phyloP scores from a whole-genome alignment of 2,888 invertebrate genomes.

The Campaea margaritaria region DNA sequence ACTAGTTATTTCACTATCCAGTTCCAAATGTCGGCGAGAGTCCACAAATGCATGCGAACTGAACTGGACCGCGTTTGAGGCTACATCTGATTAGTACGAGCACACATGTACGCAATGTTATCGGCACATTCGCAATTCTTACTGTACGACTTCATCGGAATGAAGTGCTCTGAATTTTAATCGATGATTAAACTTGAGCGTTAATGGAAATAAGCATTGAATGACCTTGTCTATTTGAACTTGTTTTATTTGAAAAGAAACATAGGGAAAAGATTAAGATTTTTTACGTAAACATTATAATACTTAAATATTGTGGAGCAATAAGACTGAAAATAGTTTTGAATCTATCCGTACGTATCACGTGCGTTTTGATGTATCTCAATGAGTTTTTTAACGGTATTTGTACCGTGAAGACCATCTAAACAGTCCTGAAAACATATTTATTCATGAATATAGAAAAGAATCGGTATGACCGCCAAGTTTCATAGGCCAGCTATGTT shows the following conservation, averaged over 20 bases:
- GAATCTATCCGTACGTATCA: constrained; percentile 14
- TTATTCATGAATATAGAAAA: constrained; percentile 58
- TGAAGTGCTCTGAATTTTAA: too few relatives aligned
- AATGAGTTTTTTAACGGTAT: constrained; percentile 45
- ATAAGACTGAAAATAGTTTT: background rate
- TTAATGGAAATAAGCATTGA: too few relatives aligned
- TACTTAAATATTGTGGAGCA: too few relatives aligned
- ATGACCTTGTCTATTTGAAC: too few relatives aligned
- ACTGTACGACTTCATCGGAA: too few relatives aligned
- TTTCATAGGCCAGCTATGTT: constrained; percentile 71
- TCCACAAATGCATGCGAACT: constrained; percentile 26
- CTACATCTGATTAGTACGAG: background rate
- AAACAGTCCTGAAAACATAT: constrained; percentile 62
- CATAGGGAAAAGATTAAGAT: too few relatives aligned
- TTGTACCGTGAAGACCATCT: constrained; percentile 54
- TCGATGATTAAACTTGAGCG: too few relatives aligned
- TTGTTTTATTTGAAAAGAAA: too few relatives aligned
- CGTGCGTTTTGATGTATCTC: constrained; percentile 43
- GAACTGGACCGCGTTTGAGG: constrained; percentile 2
- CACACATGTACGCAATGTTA: background rate
- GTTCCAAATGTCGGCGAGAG: constrained; percentile 63
- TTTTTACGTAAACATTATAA: too few relatives aligned
- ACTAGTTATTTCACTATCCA: constrained; percentile 55
- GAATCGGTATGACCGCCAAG: constrained; percentile 73
- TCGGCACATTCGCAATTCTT: background rate